Conservation (phyloP, 1,140 invertebrate genomes). For the Bombus impatiens region DNA sequence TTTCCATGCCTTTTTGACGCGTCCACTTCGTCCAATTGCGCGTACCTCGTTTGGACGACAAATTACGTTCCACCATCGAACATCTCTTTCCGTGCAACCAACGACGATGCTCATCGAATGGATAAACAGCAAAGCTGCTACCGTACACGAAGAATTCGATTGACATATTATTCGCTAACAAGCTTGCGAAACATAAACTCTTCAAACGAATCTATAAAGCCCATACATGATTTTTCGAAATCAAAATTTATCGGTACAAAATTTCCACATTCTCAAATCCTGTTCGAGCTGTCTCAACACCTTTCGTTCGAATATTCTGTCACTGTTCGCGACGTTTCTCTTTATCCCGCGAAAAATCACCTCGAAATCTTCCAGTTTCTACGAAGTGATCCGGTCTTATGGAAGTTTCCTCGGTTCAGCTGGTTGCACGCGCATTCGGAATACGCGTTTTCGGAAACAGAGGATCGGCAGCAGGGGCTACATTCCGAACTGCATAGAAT, state of each 20-base stretch:
- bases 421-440: conserved; percentile 5
- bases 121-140: background rate
- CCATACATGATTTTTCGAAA: background rate
- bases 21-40: background rate
- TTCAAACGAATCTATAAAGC: background rate
- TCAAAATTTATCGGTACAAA: background rate
- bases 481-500: conserved; percentile 56
- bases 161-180: background rate
- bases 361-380: no score
- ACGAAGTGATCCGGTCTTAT: background rate
- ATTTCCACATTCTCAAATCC: background rate
- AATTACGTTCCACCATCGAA: background rate
- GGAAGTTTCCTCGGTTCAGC: background rate
- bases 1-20: conserved; percentile 3
- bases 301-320: background rate
- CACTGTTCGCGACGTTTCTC: background rate
- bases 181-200: background rate
- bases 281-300: background rate
- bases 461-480: conserved; percentile 57
- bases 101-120: background rate
- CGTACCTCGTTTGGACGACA: background rate
- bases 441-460: conserved; percentile 13
- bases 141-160: background rate
- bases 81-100: background rate
- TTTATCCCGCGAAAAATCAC: background rate